Percentiles rank a stretch among this genome's conserved stretches.
These are phyloP conservation scores for Ophthalmolycus amberensis DNA, from an alignment of 2,113 vertebrate genomes.

Conservation along the genomic window DNA sequence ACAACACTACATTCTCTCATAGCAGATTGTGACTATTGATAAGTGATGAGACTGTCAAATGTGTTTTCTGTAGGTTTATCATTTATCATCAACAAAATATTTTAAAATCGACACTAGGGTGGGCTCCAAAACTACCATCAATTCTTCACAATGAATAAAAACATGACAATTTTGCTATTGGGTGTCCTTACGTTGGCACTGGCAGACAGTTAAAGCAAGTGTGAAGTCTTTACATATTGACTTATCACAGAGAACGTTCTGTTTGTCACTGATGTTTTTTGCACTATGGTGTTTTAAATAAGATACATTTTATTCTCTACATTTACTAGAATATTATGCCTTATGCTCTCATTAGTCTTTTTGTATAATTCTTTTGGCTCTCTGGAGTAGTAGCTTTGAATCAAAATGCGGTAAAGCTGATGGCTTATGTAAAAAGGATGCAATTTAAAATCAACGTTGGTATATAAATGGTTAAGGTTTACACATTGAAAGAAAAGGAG, in stretches of 20 bases:
- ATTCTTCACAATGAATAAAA: conserved; percentile 9
- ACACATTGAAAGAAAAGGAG: conserved; percentile 39
- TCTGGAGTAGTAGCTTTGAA: not conserved
- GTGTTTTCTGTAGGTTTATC: conserved; percentile 18
- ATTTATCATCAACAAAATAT: conserved; percentile 15
- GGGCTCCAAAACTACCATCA: conserved; percentile 15
- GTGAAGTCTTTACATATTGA: not conserved
- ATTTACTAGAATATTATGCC: not conserved
- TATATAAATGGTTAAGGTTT: conserved; percentile 28
- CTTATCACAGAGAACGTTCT: not conserved
- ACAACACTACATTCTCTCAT: conserved; percentile 7
- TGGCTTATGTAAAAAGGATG: conserved; percentile 2
- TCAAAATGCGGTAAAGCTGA: not conserved
- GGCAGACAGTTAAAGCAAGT: not conserved
- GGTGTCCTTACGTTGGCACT: not conserved
- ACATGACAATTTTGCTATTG: conserved; percentile 7
- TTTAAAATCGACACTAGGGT: not conserved
- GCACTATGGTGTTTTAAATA: not conserved
- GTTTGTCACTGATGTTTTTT: conserved; percentile 3
- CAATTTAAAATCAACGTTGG: conserved; percentile 1
- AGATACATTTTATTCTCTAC: not conserved
- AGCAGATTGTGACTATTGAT: conserved; percentile 4
- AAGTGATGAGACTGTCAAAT: not conserved
- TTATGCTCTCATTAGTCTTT: not conserved
- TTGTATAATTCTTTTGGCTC: not conserved